phyloP scores from a whole-genome alignment of 2,797 vertebrate genomes.

The Darevskia mixta region DNA sequence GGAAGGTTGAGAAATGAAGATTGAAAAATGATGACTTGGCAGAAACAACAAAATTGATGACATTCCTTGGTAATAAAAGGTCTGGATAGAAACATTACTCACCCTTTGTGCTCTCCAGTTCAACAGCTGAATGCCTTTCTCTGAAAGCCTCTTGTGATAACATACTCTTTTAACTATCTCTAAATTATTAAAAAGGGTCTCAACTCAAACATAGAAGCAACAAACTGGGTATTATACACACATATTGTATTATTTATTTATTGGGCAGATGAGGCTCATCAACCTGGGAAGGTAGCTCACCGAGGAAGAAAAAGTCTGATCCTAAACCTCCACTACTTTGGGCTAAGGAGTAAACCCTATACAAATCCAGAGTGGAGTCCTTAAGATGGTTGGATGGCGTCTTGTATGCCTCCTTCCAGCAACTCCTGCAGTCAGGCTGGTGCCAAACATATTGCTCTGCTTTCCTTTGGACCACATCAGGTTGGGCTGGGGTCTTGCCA shows the following conservation, averaged over 20 bases:
- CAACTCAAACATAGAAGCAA: neutral
- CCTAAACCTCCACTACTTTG: no score
- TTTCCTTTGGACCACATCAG: no score
- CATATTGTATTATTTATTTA: neutral
- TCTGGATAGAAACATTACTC: slow-evolving; percentile 10
- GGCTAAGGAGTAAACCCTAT: no score
- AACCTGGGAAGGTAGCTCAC: no score
- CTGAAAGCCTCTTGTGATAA: neutral
- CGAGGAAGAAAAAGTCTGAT: no score
- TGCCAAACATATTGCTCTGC: no score
- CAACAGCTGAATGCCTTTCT: neutral
- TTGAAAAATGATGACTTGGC: neutral
- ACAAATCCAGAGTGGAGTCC: no score
- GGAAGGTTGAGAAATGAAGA: neutral
- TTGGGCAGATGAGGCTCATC: neutral
- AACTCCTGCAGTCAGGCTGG: no score
- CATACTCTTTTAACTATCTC: neutral
- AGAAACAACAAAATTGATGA: slow-evolving; percentile 4
- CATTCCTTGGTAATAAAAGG: neutral
- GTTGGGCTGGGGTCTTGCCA: no score
- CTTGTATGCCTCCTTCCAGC: no score
- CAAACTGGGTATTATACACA: neutral
- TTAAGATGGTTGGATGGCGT: no score
- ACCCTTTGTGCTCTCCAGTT: neutral
- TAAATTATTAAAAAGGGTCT: slow-evolving; percentile 1